Conservation (phyloP, 2,797 vertebrate genomes). For the Heterohyrax brucei region DNA sequence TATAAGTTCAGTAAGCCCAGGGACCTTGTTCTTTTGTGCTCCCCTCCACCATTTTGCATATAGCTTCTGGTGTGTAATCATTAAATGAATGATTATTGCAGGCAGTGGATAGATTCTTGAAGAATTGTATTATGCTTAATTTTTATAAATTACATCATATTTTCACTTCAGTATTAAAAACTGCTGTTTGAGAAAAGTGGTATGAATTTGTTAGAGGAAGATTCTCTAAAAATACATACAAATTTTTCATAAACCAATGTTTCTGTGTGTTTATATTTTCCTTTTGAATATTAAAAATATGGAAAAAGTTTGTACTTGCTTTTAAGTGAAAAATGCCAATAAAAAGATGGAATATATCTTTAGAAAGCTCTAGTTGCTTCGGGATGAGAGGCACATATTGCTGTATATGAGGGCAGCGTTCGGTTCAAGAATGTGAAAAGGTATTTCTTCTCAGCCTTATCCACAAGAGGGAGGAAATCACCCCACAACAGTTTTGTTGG, state of each 20-base stretch:
- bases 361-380: background rate
- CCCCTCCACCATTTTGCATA: background rate
- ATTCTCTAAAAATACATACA: constrained; percentile 1
- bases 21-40: background rate
- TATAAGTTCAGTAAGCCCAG: background rate
- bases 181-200: constrained; percentile 1
- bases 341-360: background rate
- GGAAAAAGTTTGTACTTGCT: background rate
- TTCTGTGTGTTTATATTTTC: background rate
- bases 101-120: background rate
- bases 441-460: constrained; percentile 46
- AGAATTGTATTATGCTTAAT: constrained; percentile 2
- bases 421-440: background rate
- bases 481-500: background rate
- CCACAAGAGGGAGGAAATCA: background rate
- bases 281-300: background rate
- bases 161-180: background rate
- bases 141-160: constrained; percentile 35
- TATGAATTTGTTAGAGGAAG: background rate
- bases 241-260: background rate
- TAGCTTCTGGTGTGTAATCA: background rate
- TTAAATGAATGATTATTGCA: background rate
- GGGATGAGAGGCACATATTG: background rate
- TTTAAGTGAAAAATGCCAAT: constrained; percentile 18
- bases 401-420: background rate